Percentiles rank a stretch among this genome's conserved stretches.
These are phyloP conservation scores for Colius striatus DNA, from an alignment of 2,113 vertebrate genomes.

Conservation along the genomic window DNA sequence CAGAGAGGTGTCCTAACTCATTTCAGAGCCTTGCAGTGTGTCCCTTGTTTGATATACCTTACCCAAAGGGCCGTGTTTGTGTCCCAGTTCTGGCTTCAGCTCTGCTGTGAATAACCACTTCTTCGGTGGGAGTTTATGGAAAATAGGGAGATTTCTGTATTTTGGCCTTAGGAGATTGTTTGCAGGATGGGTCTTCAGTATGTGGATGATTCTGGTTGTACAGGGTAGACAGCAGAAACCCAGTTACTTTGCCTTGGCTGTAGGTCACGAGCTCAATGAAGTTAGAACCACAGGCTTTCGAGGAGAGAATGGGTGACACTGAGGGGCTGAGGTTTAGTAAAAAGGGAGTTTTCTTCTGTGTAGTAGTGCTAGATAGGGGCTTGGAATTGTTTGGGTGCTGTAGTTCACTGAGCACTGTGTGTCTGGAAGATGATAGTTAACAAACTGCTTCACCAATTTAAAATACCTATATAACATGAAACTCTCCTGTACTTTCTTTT, in stretches of 20 bases:
- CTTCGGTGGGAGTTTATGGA: neutral
- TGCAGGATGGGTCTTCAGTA: neutral
- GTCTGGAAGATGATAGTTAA: neutral
- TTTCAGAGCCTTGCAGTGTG: neutral
- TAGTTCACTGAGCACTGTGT: neutral
- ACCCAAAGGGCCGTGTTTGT: neutral
- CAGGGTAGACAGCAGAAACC: neutral
- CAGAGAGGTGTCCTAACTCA: neutral
- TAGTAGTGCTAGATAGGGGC: neutral
- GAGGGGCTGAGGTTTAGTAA: neutral
- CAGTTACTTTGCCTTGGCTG: neutral
- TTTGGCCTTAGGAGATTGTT: neutral
- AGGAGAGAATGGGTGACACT: neutral
- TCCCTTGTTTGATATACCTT: neutral
- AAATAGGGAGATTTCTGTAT: neutral
- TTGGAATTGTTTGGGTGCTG: neutral
- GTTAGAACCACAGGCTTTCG: neutral
- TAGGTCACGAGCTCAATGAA: neutral
- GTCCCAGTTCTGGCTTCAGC: neutral
- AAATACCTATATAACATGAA: neutral
- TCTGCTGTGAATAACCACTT: neutral
- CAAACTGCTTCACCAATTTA: neutral
- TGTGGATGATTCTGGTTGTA: neutral
- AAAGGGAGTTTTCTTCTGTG: neutral
- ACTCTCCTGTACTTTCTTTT: neutral